phyloP scores from a whole-genome alignment of 2,113 vertebrate genomes.

The Lanius ludovicianus region DNA sequence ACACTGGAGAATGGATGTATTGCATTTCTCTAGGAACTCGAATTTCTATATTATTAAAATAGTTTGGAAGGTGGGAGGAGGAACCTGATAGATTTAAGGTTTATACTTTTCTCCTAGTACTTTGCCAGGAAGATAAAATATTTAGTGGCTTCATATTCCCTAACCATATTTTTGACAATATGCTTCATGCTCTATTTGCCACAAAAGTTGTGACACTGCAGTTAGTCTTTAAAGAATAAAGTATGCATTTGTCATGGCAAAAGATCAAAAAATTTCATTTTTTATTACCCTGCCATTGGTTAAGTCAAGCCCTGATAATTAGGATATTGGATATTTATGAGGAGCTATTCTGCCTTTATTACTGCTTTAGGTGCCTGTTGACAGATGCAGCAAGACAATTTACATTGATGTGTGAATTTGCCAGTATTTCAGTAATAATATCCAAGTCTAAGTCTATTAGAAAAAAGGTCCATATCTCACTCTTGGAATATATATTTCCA shows the following conservation, averaged over 20 bases:
- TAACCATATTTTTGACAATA: slow-evolving; percentile 69
- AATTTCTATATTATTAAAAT: slow-evolving; percentile 69
- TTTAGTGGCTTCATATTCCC: slow-evolving; percentile 62
- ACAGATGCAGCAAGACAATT: slow-evolving; percentile 72
- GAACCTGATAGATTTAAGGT: slow-evolving; percentile 63
- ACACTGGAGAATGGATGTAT: slow-evolving; percentile 31
- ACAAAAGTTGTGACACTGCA: slow-evolving; percentile 59
- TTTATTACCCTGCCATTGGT: slow-evolving; percentile 73
- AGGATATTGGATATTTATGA: slow-evolving; percentile 77
- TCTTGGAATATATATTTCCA: slow-evolving; percentile 64
- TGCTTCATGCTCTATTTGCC: slow-evolving; percentile 64
- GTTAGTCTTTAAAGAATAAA: slow-evolving; percentile 60
- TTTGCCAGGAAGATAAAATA: slow-evolving; percentile 67
- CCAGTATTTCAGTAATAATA: slow-evolving; percentile 69
- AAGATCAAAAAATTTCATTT: slow-evolving; percentile 59
- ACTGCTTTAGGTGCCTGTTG: slow-evolving; percentile 70
- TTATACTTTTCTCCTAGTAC: slow-evolving; percentile 53
- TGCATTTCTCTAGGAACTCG: slow-evolving; percentile 36
- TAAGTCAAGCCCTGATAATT: slow-evolving; percentile 77
- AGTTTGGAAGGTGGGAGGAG: slow-evolving; percentile 63
- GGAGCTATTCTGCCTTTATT: slow-evolving; percentile 75
- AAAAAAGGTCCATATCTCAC: slow-evolving; percentile 47
- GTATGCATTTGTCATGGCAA: slow-evolving; percentile 63
- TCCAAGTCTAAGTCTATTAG: slow-evolving; percentile 58
- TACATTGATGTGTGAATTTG: slow-evolving; percentile 71